Conservation (phyloP, 2,113 vertebrate genomes). For the Ibidorhyncha struthersii region DNA sequence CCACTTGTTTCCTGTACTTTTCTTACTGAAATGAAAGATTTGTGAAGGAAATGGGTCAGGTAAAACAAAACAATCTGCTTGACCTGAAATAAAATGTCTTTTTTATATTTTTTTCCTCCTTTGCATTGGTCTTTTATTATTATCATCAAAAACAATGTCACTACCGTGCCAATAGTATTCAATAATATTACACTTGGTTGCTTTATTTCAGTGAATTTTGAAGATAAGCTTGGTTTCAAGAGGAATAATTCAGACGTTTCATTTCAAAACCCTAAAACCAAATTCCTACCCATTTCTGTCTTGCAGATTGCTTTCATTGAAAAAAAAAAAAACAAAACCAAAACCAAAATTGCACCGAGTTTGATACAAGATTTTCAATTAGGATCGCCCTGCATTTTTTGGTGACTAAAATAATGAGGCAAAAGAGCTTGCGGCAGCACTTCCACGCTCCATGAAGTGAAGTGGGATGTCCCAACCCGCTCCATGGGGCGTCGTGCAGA, state of each 20-base stretch:
- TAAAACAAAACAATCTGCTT: neutral
- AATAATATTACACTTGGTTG: neutral
- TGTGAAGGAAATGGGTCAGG: neutral
- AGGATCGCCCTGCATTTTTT: neutral
- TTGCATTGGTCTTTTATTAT: neutral
- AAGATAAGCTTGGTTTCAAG: neutral
- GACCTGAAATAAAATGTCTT: neutral
- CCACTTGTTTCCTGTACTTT: neutral
- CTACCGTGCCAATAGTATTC: neutral
- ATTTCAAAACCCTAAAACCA: neutral
- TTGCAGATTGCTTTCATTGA: neutral
- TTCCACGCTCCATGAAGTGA: neutral
- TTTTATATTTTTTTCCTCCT: neutral
- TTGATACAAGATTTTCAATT: neutral
- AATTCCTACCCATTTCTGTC: neutral
- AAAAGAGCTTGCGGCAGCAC: neutral
- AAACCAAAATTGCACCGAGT: neutral
- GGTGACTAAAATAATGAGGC: neutral
- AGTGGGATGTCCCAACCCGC: neutral
- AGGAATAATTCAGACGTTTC: neutral
- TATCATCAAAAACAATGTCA: neutral
- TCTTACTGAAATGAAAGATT: neutral
- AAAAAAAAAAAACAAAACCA: neutral
- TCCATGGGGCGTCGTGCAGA: accelerated
- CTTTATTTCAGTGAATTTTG: neutral